Evolutionary conservation across 2,113 vertebrate genomes (phyloP), one percentile per base, ranked within the genome.

Genomic region (Siphamia tubifer): DNA sequence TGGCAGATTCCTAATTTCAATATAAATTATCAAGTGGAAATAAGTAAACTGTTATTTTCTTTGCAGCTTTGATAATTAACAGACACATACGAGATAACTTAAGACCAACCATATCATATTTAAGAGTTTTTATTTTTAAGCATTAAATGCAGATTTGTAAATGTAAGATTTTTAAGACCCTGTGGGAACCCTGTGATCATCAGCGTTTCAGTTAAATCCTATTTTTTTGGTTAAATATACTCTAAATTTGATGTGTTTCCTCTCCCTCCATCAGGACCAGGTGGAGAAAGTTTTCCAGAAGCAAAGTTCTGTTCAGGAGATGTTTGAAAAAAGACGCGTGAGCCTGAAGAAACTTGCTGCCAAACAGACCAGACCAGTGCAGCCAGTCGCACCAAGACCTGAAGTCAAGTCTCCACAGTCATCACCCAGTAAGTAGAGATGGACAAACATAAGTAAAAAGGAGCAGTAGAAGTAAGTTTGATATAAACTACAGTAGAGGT

Each of bases 301-400:
- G 88, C 97, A 99, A 44, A 91, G 90, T 67, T 96, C 94, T 0
- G 94, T 95, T 74, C 93, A 96, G 87, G 96, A 98, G 85, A 98
- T 98, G 96, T 98, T 99, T 72, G 95, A 97, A 64, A 97, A 96
- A 82, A 89, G 98, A 17, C 93, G 94, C 74, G 68, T 95, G 43
- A 98, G 97, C 81, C 93, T 99, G 69, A 96, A 95, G 90, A 99
- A 99, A 82, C 91, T 99, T 39, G 97, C 98, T 0, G 96, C 96
- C 76, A 99, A 96, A 80, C 98, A 98, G 88, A 96, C 92, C 0
- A 92, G 98, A 66, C 98, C 98, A 0, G 96, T 99, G 15, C 98
- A 99, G 73, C 96, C 97, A 0, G 98, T 99, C 20, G 98, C 98
- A 7, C 98, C 98, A 0, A 91, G 98, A 48, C 98, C 98, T 0